A percentile compares a stretch with the other conserved stretches of the same genome.
phyloP scores from a whole-genome alignment of 2,888 invertebrate species.

The Nomada goodeniana region DNA sequence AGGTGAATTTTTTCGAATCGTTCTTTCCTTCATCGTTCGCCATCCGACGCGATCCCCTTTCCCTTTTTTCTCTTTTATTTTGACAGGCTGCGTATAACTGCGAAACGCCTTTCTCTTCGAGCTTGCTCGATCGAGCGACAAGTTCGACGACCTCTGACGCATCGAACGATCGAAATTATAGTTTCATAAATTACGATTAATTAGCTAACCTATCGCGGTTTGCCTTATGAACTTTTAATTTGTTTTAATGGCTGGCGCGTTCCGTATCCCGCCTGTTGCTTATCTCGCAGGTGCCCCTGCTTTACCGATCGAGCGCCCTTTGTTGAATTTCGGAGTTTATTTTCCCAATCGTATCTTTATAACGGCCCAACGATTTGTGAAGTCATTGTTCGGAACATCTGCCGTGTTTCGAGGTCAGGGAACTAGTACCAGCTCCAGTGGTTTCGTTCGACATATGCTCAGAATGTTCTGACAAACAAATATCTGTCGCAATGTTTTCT shows the following conservation, averaged over 20 bases:
- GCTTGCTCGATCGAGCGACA: constrained; percentile 29
- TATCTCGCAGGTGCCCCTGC: constrained; percentile 25
- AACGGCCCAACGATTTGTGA: not conserved
- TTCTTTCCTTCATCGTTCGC: not conserved
- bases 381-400: constrained; percentile 26
- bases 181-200: constrained; percentile 16
- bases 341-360: constrained; percentile 1
- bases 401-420: not conserved
- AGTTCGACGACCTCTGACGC: constrained; percentile 52
- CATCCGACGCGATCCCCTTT: not conserved
- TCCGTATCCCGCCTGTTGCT: constrained; percentile 51
- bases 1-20: constrained; percentile 8
- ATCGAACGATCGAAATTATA: constrained; percentile 40
- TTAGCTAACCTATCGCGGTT: not conserved
- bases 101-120: constrained; percentile 54
- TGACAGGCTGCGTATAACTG: constrained; percentile 56
- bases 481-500: not conserved
- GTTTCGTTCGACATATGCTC: constrained; percentile 37
- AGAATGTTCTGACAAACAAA: constrained; percentile 1
- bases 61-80: constrained; percentile 41
- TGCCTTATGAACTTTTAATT: too few species aligned
- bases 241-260: constrained; percentile 18
- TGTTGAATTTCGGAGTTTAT: constrained; percentile 27
- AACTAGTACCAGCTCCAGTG: not conserved
- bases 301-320: constrained; percentile 38